Base-by-base conservation (phyloP, 2,113 vertebrate species). In the Sclerurus mexicanus region DNA sequence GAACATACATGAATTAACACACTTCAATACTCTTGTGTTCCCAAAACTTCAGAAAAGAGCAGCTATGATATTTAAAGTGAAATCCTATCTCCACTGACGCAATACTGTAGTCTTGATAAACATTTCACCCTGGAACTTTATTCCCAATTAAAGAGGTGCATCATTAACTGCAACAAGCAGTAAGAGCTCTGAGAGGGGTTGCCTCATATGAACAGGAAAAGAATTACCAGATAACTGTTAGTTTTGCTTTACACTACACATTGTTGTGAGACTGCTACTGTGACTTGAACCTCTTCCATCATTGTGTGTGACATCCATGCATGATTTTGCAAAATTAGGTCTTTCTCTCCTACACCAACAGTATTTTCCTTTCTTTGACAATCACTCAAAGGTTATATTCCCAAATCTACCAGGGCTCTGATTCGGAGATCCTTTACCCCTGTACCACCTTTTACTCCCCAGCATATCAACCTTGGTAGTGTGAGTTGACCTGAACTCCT, bases 291-390 rank as follows among this genome's bases (percentile, higher is more conserved):
- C 5, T 86, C 33, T 88, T 95, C 67, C 52, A 28, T 28, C 55
- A 66, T 3, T 0, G 0, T 16, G 11, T 27, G 12, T 52, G 31
- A 86, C 12, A 67, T 12, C 28, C 12, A 37, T 1, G 10, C 5
- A 27, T 0, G 1, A 30, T 24, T 78, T 42, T 64, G 64, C 28
- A 74, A 53, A 44, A 88, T 35, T 4, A 87, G 33, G 15, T 35
- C 19, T 33, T 71, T 62, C 35, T 72, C 28, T 50, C 37, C 50
- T 52, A 40, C 12, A 46, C 25, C 21, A 75, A 33, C 4, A 49
- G 25, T 10, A 28, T 39, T 83, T 89, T 27, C 16, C 21, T 44
- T 63, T 52, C 52, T 19, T 55, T 55, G 42, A n/a, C 16, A 59
- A 31, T 11, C 17, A 39, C 31, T 8, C 50, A 17, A 6, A 73